A percentile compares a stretch with the other conserved stretches of the same genome.
Evolutionary conservation across 2,113 vertebrate genomes (phyloP).

Genomic region (Onychostoma macrolepis): DNA sequence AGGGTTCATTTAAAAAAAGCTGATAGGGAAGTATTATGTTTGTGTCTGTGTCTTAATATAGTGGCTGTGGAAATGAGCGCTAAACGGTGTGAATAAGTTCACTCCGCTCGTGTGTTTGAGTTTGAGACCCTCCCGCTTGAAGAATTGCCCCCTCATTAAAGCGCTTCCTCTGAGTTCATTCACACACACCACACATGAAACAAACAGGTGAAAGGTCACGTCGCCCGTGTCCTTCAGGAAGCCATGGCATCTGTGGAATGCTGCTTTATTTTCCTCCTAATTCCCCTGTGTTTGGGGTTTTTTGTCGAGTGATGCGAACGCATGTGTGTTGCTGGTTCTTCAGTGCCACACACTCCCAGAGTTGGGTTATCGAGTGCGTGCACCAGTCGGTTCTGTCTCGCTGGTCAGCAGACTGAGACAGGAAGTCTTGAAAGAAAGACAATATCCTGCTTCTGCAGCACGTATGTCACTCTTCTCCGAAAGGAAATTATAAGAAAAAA

Average conservation of each 20-base stretch:
- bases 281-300: conserved; percentile 45
- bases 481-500: not conserved
- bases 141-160: not conserved
- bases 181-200: not conserved
- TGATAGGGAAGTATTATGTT: not conserved
- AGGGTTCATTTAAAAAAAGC: not conserved
- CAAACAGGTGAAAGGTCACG: conserved; percentile 31
- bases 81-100: conserved; percentile 21
- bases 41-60: not conserved
- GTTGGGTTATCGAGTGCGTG: conserved; percentile 41
- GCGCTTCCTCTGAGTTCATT: conserved; percentile 29
- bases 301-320: not conserved
- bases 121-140: conserved; percentile 1
- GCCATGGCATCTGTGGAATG: conserved; percentile 54
- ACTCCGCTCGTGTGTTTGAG: not conserved
- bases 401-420: conserved; percentile 39
- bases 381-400: not conserved
- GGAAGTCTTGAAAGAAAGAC: conserved; percentile 31
- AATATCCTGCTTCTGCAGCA: conserved; percentile 27
- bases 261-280: conserved; percentile 49
- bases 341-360: conserved; percentile 35
- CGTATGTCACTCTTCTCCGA: not conserved
- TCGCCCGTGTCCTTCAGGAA: conserved; percentile 34
- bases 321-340: conserved; percentile 37
- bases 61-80: not conserved